These are phyloP conservation scores for Pithys albifrons DNA, from an alignment of 2,113 vertebrate genomes.

Conservation along the genomic window DNA sequence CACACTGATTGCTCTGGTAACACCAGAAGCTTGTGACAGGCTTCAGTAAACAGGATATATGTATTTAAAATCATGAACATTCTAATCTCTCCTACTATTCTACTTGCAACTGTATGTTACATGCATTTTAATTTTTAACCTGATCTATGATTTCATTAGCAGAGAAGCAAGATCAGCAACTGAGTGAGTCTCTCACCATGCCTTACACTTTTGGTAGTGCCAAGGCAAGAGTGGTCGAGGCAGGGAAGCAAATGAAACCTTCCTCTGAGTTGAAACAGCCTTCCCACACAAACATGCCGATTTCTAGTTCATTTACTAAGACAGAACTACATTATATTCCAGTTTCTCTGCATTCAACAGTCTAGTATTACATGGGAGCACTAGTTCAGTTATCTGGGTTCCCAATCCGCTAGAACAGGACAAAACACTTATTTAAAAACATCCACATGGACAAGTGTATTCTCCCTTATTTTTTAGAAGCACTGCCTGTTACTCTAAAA, in stretches of 20 bases:
- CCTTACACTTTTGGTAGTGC: not conserved
- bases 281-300: not conserved
- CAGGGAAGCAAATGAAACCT: not conserved
- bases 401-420: not conserved
- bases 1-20: not conserved
- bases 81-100: not conserved
- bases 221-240: not conserved
- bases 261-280: not conserved
- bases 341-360: not conserved
- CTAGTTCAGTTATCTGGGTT: not conserved
- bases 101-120: not conserved
- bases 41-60: not conserved
- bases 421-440: not conserved
- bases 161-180: not conserved
- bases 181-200: rapidly evolving
- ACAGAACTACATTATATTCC: not conserved
- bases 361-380: not conserved
- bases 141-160: not conserved
- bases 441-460: not conserved
- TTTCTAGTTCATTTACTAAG: not conserved
- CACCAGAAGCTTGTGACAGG: not conserved
- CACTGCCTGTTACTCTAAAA: not conserved
- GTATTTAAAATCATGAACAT: not conserved
- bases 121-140: not conserved
- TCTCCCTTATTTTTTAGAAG: not conserved